Conservation (phyloP, 1,140 invertebrate genomes). For the Caerostris extrusa region DNA sequence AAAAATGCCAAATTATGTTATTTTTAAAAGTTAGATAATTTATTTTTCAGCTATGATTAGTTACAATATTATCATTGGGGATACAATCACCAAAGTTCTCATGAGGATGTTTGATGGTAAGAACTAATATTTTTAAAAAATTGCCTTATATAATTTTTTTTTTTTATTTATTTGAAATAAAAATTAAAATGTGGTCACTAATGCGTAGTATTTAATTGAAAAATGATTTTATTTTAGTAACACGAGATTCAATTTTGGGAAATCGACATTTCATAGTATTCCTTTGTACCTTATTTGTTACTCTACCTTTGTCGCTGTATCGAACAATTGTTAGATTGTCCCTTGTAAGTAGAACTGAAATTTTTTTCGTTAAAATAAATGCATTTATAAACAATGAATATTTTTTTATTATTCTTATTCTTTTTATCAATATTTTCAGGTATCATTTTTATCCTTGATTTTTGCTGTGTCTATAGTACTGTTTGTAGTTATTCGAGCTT, state of each 20-base stretch:
- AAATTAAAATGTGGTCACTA: neutral
- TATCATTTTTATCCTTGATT: conserved; percentile 89
- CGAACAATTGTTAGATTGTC: conserved; percentile 90
- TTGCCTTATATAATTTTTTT: neutral
- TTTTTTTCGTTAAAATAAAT: neutral
- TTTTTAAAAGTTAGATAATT: conserved; percentile 48
- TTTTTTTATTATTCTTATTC: conserved; percentile 53
- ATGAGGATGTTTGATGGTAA: conserved; percentile 83
- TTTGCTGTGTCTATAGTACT: conserved; percentile 89
- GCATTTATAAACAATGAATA: neutral
- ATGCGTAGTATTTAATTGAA: neutral
- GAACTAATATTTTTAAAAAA: conserved; percentile 8
- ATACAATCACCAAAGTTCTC: conserved; percentile 92
- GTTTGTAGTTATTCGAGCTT: conserved; percentile 86
- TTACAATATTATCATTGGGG: conserved; percentile 94
- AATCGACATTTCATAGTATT: conserved; percentile 90
- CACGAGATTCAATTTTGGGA: conserved; percentile 85
- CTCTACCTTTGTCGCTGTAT: conserved; percentile 91
- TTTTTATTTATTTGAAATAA: neutral
- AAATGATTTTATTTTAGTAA: conserved; percentile 79
- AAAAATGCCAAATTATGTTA: neutral
- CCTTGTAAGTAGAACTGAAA: conserved; percentile 83
- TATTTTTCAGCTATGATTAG: conserved; percentile 91
- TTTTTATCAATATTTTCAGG: conserved; percentile 69
- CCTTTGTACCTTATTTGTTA: conserved; percentile 88